Evolutionary conservation across 1,140 invertebrate genomes (phyloP), one percentile per base, ranked within the genome.

Genomic region (Lepidotrigona ventralis): DNA sequence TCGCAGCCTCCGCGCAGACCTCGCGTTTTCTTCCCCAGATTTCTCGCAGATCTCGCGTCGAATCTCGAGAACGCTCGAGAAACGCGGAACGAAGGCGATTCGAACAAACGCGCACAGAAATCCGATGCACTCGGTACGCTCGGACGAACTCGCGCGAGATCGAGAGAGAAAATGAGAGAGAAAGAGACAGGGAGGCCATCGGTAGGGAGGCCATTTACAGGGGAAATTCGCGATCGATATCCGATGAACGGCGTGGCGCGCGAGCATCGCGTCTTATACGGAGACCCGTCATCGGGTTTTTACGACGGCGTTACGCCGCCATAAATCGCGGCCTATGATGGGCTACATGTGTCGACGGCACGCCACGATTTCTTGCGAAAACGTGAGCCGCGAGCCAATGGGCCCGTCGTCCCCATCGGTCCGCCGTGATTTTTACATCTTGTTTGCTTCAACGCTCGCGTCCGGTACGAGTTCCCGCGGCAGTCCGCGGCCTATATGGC

Each of bases 291-390:
- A 84, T 64, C 39, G 72, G 74, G 58, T 92, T 91, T 91, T 92
- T 92, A 86, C 79, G 75, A 73, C 85, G 88, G 89, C 85, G 89
- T 93, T 91, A 91, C 91, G 87, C 85, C 88, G 92, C 90, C 90
- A 91, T 94, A 93, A 94, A 93, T 94, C 91, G 91, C 87, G 88
- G 83, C 87, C 92, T 93, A 93, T 93, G 92, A 93, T 93, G 92
- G 91, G 89, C 92, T 91, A 93, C 93, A 93, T 93, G 93, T 93
- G 93, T 93, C 90, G 90, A 91, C 91, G 91, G 90, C 92, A 91
- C 91, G 91, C 89, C 90, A 90, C 90, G 89, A 83, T 92, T 92
- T 92, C 90, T 92, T 91, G 90, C 91, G 89, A 92, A 92, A 92
- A 93, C 91, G 91, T 91, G 91, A 92, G 85, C 79, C 85, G 91